Conservation (phyloP, 2,113 vertebrate species). For the Bubalus kerabau region DNA sequence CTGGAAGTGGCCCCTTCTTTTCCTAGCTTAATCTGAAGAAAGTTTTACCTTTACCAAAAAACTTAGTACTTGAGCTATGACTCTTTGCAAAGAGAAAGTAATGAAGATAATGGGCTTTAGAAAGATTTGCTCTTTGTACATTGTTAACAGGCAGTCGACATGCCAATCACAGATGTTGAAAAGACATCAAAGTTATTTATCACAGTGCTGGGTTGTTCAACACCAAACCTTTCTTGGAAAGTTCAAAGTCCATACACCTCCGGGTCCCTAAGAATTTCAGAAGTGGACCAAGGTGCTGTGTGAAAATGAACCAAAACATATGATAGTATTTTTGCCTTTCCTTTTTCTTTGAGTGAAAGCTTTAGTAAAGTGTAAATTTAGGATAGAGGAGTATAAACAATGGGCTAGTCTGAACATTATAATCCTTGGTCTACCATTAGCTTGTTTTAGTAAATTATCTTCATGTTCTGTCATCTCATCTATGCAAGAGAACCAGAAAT, state of each 20-base stretch:
- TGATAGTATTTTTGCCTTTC: neutral
- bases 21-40: neutral
- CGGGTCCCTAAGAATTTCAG: neutral
- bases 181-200: constrained; percentile 37
- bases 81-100: constrained; percentile 44
- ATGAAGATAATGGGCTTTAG: constrained; percentile 23
- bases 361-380: neutral
- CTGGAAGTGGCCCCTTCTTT: neutral
- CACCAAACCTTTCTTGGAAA: constrained; percentile 28
- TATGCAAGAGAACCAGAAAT: neutral
- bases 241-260: constrained; percentile 8
- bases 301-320: neutral
- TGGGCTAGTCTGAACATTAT: neutral
- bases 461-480: neutral
- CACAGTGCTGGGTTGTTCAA: constrained; percentile 29
- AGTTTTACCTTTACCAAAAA: neutral
- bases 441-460: constrained; percentile 22
- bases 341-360: constrained; percentile 3
- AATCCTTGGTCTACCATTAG: neutral
- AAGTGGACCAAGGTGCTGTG: neutral
- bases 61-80: neutral
- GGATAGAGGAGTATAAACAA: neutral
- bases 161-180: constrained; percentile 47
- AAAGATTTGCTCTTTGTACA: constrained; percentile 54
- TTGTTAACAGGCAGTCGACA: constrained; percentile 11